Conservation (phyloP, 2,888 invertebrate genomes). For the Tethea ocularis region DNA sequence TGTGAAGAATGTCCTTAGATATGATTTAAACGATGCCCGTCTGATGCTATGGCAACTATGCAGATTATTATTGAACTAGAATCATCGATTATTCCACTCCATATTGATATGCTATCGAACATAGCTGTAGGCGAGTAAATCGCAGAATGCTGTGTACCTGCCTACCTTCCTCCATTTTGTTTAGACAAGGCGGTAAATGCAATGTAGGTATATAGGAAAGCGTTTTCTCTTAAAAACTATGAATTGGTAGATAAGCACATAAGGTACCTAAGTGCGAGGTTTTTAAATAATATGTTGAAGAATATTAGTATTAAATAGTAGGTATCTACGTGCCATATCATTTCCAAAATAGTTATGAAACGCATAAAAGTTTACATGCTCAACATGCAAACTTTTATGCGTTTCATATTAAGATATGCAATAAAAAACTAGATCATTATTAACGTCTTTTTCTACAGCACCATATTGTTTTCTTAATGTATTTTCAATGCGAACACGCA, state of each 20-base stretch:
- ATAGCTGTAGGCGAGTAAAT: not conserved
- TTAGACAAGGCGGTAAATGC: not conserved
- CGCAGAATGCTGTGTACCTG: not conserved
- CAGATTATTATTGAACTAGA: not conserved
- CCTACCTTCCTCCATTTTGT: not conserved
- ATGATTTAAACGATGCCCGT: too few species aligned
- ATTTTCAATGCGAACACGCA: conserved; percentile 53
- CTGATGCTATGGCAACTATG: too few species aligned
- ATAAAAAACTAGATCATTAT: conserved; percentile 42
- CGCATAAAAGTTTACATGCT: not conserved
- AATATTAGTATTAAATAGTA: too few species aligned
- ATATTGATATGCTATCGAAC: not conserved
- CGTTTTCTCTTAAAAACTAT: too few species aligned
- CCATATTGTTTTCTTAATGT: conserved; percentile 45
- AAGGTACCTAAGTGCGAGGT: too few species aligned
- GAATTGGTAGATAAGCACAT: too few species aligned
- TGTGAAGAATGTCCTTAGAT: too few species aligned
- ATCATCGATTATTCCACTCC: not conserved
- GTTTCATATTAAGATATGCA: conserved; percentile 10
- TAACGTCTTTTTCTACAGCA: conserved; percentile 51
- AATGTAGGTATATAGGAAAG: too few species aligned
- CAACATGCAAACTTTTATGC: too few species aligned
- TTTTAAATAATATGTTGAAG: too few species aligned
- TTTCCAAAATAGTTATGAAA: too few species aligned
- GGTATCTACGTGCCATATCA: too few species aligned